Conservation (phyloP, 2,113 vertebrate species). For the Xiphorhynchus elegans region DNA sequence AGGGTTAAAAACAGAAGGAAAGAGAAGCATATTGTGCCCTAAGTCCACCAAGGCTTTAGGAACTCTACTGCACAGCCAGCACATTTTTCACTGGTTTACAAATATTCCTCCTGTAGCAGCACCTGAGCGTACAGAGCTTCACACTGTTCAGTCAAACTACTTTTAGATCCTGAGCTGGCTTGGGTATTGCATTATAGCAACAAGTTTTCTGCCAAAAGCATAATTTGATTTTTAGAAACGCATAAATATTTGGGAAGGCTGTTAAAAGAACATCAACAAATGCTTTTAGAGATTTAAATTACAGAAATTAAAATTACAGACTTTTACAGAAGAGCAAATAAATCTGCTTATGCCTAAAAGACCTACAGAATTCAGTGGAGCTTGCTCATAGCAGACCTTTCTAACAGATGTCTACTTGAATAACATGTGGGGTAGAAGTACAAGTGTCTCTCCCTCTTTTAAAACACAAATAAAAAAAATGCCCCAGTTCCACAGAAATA, state of each 20-base stretch:
- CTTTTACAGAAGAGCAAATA: background rate
- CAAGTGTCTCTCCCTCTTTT: background rate
- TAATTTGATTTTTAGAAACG: background rate
- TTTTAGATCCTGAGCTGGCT: background rate
- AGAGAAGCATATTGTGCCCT: background rate
- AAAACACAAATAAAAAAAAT: background rate
- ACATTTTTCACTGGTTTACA: background rate
- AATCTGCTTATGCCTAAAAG: background rate
- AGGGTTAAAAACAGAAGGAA: background rate
- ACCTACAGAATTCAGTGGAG: background rate
- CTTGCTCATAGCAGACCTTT: background rate
- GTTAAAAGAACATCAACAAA: background rate
- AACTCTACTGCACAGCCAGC: background rate
- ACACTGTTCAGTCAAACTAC: background rate
- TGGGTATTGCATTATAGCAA: background rate
- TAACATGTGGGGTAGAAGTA: background rate
- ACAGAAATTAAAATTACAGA: background rate
- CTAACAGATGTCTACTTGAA: background rate
- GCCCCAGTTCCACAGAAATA: background rate
- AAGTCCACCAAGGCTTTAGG: background rate
- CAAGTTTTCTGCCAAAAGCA: background rate
- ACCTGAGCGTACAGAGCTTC: background rate
- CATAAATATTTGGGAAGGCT: background rate
- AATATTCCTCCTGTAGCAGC: background rate
- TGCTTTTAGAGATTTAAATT: background rate